Evolutionary conservation across 2,888 invertebrate species (phyloP).

Genomic region (Nephrotoma guestfalica): DNA sequence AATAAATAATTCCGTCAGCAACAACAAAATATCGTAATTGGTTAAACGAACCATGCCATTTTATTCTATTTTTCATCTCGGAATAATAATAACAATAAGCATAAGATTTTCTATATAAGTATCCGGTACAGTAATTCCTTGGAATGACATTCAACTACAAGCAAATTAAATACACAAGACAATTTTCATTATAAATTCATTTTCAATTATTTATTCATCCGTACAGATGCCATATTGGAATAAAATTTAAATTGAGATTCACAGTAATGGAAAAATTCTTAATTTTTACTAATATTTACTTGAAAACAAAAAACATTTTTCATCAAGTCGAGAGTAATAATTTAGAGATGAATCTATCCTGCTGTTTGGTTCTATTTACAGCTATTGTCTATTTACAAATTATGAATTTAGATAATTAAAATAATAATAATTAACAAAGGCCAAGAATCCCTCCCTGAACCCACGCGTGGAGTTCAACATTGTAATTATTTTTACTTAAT

Average conservation of each 20-base stretch:
- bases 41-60: neutral
- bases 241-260: neutral
- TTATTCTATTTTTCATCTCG: neutral
- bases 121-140: neutral
- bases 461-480: too few species aligned
- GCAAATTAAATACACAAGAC: neutral
- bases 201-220: neutral
- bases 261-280: too few species aligned
- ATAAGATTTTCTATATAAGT: neutral
- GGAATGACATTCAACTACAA: neutral
- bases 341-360: too few species aligned
- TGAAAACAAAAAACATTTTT: too few species aligned
- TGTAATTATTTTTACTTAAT: too few species aligned
- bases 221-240: neutral
- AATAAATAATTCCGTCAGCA: neutral
- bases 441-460: too few species aligned
- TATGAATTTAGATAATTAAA: too few species aligned
- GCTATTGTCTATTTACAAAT: too few species aligned
- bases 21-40: neutral
- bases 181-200: neutral
- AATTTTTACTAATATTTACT: too few species aligned
- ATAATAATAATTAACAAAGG: too few species aligned
- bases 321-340: too few species aligned
- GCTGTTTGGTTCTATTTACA: too few species aligned
- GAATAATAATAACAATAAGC: neutral